These are phyloP conservation scores for Ciconia maguari DNA, from an alignment of 2,113 vertebrate genomes.

Conservation along the genomic window DNA sequence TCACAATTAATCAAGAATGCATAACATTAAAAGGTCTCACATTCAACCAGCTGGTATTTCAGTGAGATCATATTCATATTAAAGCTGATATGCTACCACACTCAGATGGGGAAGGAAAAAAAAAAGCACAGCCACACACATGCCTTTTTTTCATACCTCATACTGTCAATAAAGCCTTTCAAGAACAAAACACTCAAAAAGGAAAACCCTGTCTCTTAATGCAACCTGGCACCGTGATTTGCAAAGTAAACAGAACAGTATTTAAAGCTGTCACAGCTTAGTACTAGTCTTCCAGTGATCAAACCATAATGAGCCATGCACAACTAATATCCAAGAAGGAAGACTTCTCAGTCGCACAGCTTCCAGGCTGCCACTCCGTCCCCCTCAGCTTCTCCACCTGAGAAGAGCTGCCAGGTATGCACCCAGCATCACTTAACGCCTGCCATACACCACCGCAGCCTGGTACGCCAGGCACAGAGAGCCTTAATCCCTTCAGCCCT, in stretches of 20 bases:
- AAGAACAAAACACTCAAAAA: background rate
- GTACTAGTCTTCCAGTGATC: background rate
- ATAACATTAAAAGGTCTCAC: background rate
- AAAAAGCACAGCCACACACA: background rate
- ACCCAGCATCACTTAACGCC: background rate
- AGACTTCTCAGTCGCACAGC: background rate
- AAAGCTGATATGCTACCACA: background rate
- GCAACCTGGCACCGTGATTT: background rate
- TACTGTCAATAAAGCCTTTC: background rate
- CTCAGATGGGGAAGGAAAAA: background rate
- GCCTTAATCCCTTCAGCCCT: background rate
- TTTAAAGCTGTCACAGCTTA: background rate
- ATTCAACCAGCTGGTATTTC: background rate
- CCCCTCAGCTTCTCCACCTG: background rate
- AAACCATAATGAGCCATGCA: background rate
- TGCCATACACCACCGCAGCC: background rate
- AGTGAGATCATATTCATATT: background rate
- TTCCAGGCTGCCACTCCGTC: background rate
- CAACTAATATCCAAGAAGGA: background rate
- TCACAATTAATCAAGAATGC: background rate
- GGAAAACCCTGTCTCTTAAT: background rate
- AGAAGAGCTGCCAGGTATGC: background rate
- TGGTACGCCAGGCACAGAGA: rapidly evolving
- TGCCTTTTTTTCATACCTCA: background rate
- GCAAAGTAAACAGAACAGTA: background rate